Conservation (phyloP, 2,797 vertebrate genomes). For the Eulemur rubriventer region DNA sequence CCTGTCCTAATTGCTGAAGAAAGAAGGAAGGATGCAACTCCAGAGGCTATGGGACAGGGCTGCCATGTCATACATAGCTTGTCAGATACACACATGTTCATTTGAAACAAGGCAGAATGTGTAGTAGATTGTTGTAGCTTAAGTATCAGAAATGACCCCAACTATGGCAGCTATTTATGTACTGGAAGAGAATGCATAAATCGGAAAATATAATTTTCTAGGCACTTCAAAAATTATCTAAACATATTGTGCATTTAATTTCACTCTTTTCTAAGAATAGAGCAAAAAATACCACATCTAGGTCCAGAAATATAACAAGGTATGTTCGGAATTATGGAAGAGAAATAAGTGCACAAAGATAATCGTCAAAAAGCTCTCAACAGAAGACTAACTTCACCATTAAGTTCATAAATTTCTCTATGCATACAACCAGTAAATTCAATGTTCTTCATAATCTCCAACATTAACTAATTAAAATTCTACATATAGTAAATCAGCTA, state of each 20-base stretch:
- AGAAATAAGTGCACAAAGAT: background rate
- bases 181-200: background rate
- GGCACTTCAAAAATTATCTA: background rate
- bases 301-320: background rate
- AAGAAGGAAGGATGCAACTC: background rate
- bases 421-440: background rate
- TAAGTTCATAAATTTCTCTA: background rate
- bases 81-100: background rate
- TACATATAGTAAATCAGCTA: background rate
- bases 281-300: background rate
- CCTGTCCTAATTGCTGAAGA: background rate
- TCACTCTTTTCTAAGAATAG: background rate
- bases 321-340: background rate
- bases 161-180: background rate
- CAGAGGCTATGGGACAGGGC: accelerated
- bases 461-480: background rate
- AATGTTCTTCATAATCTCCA: background rate
- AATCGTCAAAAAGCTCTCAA: background rate
- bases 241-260: background rate
- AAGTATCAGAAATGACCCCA: background rate
- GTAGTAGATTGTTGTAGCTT: background rate
- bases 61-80: background rate
- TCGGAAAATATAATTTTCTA: background rate
- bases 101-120: background rate
- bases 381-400: background rate